Evolutionary conservation across 2,797 vertebrate genomes (phyloP).

Genomic region (Malacoctenus gilli): DNA sequence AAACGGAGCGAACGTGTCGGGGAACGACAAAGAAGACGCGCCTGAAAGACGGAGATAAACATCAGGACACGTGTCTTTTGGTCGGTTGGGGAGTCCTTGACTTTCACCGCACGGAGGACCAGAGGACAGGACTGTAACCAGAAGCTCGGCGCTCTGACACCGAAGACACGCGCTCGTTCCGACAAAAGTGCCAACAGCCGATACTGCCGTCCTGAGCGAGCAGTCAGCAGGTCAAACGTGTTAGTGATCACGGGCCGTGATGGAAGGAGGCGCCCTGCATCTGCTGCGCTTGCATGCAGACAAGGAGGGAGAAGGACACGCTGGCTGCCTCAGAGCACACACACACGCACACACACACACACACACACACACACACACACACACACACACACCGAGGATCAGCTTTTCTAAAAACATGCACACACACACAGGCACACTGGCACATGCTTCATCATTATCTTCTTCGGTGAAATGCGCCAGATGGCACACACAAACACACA

Average conservation of each 20-base stretch:
- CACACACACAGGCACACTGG: neutral
- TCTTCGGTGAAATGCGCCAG: conserved; percentile 30
- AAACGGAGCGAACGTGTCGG: no score
- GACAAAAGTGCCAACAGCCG: conserved; percentile 53
- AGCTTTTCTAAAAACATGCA: conserved; percentile 12
- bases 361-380: neutral
- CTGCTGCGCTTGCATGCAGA: conserved; percentile 71
- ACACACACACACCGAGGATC: conserved; percentile 10
- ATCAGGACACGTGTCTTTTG: neutral
- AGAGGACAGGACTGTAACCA: conserved; percentile 47
- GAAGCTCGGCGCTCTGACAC: conserved; percentile 44
- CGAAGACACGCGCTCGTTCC: conserved; percentile 30
- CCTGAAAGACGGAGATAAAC: neutral
- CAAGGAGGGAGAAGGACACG: conserved; percentile 67
- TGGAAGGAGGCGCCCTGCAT: conserved; percentile 56
- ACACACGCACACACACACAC: conserved; percentile 12
- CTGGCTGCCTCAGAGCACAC: conserved; percentile 22
- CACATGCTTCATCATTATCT: conserved; percentile 19
- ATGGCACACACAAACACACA: conserved; percentile 10
- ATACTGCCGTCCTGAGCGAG: conserved; percentile 62
- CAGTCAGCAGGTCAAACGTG: conserved; percentile 71
- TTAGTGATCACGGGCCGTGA: conserved; percentile 67
- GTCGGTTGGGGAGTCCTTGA: conserved; percentile 11
- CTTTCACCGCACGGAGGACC: neutral
- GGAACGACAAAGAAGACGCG: neutral